Percentiles rank a stretch among this genome's conserved stretches.
phyloP scores from a whole-genome alignment of 30 jellyfish, hydroid and myxozoan genomes.

The Turritopsis rubra region DNA sequence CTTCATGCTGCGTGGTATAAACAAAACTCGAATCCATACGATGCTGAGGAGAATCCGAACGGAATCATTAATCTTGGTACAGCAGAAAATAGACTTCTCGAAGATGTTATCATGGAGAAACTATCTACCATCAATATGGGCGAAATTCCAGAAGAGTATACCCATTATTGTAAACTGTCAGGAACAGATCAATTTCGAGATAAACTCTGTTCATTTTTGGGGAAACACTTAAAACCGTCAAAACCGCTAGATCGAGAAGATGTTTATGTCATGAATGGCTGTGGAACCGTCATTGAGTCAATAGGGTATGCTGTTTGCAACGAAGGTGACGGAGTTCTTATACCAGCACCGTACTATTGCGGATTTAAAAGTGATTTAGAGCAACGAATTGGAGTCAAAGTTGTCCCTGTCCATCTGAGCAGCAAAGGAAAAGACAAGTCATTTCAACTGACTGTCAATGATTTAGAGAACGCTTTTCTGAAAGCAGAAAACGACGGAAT shows the following conservation, averaged over 20 bases:
- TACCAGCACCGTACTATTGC: slow-evolving; percentile 79
- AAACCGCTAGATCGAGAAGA: slow-evolving; percentile 33
- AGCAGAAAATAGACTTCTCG: slow-evolving; percentile 47
- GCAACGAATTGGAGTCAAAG: slow-evolving; percentile 34
- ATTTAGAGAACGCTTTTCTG: slow-evolving; percentile 45
- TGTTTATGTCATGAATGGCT: slow-evolving; percentile 56
- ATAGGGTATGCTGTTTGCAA: slow-evolving; percentile 48
- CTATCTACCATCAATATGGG: slow-evolving; percentile 14
- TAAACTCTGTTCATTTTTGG: slow-evolving; percentile 43
- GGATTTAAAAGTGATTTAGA: slow-evolving; percentile 45
- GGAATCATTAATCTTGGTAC: slow-evolving; percentile 80
- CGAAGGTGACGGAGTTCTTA: slow-evolving; percentile 64
- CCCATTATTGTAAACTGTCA: slow-evolving; percentile 42
- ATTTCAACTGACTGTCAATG: slow-evolving; percentile 48
- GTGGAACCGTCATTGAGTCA: slow-evolving; percentile 70
- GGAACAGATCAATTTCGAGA: slow-evolving; percentile 50
- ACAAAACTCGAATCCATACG: slow-evolving; percentile 43
- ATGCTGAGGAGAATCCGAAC: slow-evolving; percentile 38
- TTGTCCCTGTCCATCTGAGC: slow-evolving; percentile 32
- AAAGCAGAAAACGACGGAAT: slow-evolving; percentile 29
- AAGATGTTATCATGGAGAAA: slow-evolving; percentile 40
- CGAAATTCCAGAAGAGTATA: slow-evolving; percentile 28
- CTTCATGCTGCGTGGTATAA: slow-evolving; percentile 28
- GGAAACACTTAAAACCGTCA: slow-evolving; percentile 36
- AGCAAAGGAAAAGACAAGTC: not conserved